Base-by-base conservation (phyloP, 1,140 invertebrate genomes). In the Eupeodes corollae region DNA sequence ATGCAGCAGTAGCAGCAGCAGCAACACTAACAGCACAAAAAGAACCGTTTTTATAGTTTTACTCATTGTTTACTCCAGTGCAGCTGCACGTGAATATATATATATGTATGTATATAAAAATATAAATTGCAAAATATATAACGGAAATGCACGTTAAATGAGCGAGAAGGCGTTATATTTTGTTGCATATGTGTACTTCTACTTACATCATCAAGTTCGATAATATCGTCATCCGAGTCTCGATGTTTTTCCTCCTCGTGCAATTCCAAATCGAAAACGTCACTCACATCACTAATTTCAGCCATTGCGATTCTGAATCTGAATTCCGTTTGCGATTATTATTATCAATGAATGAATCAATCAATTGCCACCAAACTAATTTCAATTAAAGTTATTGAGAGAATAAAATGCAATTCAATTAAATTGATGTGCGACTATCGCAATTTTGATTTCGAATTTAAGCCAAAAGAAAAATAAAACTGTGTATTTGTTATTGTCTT, bases 261-360 rank as follows among this genome's bases (percentile, higher is more conserved):
- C 58, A 92, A 73, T 71, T 94, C 89, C 64, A 94, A 80, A 73
- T 93, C 88, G 71, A 94, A 93, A 65, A 92, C 78, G 64, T 65
- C 63, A 48, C 53, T 66, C 52, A 63, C 54, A 59, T 66, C 63
- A 46, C 57, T 66, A 42, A 66, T 62, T 58, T 80, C 82, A 67
- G 83, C 83, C 84, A 86, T 86, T 71, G 69, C 77, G 55, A 16
- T 44, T 44, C n/a, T 31, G n/a, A 16, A 19, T 42, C 15, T 13
- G 19, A n/a, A 42, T 13, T 19, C 12, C 16, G 15, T n/a, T n/a
- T 15, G 15, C 38, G 19, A 40, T 40, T 19, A 15, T 9, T 40
- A 40, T 40, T 40, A 15, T n/a, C 3, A 40, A 40, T 26, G 21
- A 8, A 26, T 8, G 21, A 26, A 26, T 8, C 21, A 26, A 26